Evolutionary conservation across 2,888 invertebrate species (phyloP).

Genomic region (Oscheius sp.): DNA sequence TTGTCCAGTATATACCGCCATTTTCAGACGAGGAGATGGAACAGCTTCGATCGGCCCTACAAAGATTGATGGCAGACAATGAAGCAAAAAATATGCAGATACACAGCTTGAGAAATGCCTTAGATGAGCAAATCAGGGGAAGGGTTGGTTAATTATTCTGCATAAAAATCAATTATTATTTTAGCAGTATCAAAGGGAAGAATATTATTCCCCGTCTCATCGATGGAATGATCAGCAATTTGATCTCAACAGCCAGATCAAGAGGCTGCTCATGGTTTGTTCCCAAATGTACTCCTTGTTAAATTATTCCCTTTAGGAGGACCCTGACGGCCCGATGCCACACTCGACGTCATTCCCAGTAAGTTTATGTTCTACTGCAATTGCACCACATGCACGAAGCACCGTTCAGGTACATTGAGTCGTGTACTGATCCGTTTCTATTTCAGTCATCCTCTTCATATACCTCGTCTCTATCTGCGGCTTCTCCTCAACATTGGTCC

Average conservation of each 20-base stretch:
- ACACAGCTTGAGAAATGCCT: conserved; percentile 73
- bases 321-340: conserved; percentile 65
- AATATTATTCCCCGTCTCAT: conserved; percentile 43
- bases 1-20: not conserved
- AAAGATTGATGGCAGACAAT: conserved; percentile 76
- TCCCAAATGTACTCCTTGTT: not conserved
- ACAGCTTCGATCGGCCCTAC: conserved; percentile 75
- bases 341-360: conserved; percentile 71
- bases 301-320: conserved; percentile 51
- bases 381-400: conserved; percentile 42
- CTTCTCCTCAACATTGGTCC: conserved; percentile 61
- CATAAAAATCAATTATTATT: not conserved
- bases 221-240: conserved; percentile 48
- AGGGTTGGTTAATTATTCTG: conserved; percentile 17
- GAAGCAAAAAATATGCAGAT: conserved; percentile 76
- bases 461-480: conserved; percentile 67
- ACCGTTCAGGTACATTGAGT: conserved; percentile 44
- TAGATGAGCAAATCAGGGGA: conserved; percentile 63
- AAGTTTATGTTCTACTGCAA: conserved; percentile 58
- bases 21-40: conserved; percentile 75
- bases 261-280: conserved; percentile 59
- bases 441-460: conserved; percentile 72
- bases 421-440: not conserved
- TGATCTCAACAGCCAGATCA: conserved; percentile 70
- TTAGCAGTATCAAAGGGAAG: conserved; percentile 48